phyloP scores from a whole-genome alignment of 2,888 invertebrate species.

The Pristionchus entomophagus region DNA sequence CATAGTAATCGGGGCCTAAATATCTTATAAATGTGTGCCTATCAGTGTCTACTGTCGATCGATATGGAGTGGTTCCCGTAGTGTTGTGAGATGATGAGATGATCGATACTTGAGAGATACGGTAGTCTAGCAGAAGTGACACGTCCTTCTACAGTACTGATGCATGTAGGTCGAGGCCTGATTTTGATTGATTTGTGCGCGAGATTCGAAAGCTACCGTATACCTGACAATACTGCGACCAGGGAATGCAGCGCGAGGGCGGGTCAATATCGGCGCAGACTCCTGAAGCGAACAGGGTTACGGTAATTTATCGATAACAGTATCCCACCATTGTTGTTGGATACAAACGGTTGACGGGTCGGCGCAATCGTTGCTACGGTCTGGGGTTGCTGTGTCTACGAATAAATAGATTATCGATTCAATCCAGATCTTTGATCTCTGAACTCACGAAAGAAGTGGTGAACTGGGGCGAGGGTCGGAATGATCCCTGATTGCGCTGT shows the following conservation, averaged over 20 bases:
- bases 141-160: constrained; percentile 48
- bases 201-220: neutral
- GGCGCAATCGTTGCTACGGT: neutral
- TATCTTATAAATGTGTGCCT: constrained; percentile 19
- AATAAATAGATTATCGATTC: neutral
- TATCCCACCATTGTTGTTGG: constrained; percentile 17
- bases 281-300: constrained; percentile 11
- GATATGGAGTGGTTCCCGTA: constrained; percentile 15
- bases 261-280: constrained; percentile 47
- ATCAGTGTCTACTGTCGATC: constrained; percentile 9
- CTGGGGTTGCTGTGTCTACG: neutral
- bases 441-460: neutral
- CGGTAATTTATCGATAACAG: constrained; percentile 1
- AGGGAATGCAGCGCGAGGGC: constrained; percentile 46
- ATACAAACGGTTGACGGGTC: neutral
- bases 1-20: constrained; percentile 24
- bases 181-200: neutral
- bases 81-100: constrained; percentile 17
- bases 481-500: constrained; percentile 22
- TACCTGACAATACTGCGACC: constrained; percentile 50
- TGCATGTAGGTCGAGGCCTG: constrained; percentile 48
- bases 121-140: constrained; percentile 44
- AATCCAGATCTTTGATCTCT: neutral
- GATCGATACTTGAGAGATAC: constrained; percentile 28
- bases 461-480: constrained; percentile 1